Base-by-base conservation (phyloP, 2,888 invertebrate species). In the Cactoblastis cactorum region DNA sequence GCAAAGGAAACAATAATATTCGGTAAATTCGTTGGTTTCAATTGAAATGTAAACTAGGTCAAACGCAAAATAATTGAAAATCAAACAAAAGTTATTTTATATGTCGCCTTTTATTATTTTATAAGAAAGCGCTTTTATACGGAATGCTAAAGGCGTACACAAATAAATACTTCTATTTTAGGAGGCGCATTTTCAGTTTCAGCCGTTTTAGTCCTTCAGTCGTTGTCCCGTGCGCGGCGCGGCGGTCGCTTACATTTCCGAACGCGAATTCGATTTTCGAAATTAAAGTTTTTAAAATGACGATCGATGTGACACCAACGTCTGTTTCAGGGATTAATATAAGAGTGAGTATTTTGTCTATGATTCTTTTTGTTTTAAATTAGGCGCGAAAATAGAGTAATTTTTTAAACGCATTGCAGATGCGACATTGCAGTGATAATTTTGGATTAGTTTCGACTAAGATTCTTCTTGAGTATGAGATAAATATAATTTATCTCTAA, bases 151-250 rank as follows among this genome's bases (percentile, higher is more conserved):
- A 58, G 61, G 71, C 78, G 79, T 77, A 80, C 84, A 78, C 79
- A 74, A 67, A 69, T 60, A 61, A 65, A 63, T 69, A 68, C 73
- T 77, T 82, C 85, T 88, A 88, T 89, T 88, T 88, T 83, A 71
- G 83, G 84, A 74, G 62, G 69, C 71, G 70, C 77, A 79, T 75
- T 86, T 85, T 86, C 88, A 87, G 39, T 86, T 85, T 86, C 88
- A 87, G 37, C 17, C 37, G 86, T 85, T 82, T 72, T 83, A 83
- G 80, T 67, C 69, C 58, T 61, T 72, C 83, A 83, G 80, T 67
- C 69, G 58, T 61, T 61, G 71, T 63, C 67, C 71, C 78, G 82
- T 74, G 79, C 63, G 61, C 67, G 76, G 74, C 80, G 80, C 69
- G 79, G 67, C 71, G 73, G 81, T 74, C 78, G 82, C 77, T 72